These are phyloP conservation scores for Aporophyla nigra DNA, from an alignment of 2,888 invertebrate species.

Conservation along the genomic window DNA sequence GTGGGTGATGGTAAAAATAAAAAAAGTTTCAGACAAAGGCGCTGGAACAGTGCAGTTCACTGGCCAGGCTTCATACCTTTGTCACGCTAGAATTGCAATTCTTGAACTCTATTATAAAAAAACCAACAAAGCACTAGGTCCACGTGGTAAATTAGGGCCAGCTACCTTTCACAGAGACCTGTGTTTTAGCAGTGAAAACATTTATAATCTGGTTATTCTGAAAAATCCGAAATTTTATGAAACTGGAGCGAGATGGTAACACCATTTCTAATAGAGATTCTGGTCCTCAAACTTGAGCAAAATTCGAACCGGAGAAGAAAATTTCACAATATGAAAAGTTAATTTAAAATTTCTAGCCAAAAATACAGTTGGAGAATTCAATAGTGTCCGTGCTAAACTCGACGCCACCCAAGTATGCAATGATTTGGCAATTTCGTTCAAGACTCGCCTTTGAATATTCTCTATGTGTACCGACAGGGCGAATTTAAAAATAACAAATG, in stretches of 20 bases:
- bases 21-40: neutral
- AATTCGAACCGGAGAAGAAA: neutral
- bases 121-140: too few species aligned
- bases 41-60: neutral
- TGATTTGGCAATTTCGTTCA: conserved; percentile 82
- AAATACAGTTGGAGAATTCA: conserved; percentile 70
- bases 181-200: neutral
- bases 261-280: neutral
- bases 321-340: conserved; percentile 41
- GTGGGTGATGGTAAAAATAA: neutral
- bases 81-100: neutral
- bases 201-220: neutral
- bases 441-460: conserved; percentile 76
- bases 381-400: conserved; percentile 64
- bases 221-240: neutral
- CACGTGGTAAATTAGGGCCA: neutral
- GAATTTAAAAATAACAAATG: conserved; percentile 65
- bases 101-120: neutral
- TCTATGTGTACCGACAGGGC: conserved; percentile 68
- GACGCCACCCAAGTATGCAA: conserved; percentile 69
- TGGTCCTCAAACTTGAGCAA: neutral
- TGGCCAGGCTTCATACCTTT: neutral
- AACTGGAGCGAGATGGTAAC: neutral
- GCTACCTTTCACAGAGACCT: neutral
- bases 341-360: conserved; percentile 67